Base-by-base conservation (phyloP, 2,113 vertebrate genomes). In the Notiomystis cincta region DNA sequence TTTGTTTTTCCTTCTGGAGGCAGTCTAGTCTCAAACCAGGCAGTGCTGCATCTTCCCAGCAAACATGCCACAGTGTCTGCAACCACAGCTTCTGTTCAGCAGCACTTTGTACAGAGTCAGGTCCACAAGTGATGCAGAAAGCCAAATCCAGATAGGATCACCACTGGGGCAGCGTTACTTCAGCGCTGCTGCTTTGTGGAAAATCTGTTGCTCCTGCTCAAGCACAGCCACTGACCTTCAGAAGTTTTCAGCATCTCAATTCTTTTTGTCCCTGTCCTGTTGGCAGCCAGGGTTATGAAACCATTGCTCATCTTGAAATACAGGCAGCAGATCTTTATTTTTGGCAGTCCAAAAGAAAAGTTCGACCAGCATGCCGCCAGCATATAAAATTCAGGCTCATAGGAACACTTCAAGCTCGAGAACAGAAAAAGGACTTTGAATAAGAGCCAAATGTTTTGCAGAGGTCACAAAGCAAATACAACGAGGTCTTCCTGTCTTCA, bases 391-490 rank as follows among this genome's bases (percentile, higher is more conserved):
- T 62, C 71, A 40, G 64, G 45, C 86, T 95, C 64, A 47, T 16
- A 73, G 90, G 56, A 93, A 81, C 76, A 90, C 60, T 93, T 86
- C 67, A 66, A 60, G 67, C 60, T 80, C 0, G 0, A 87, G 88
- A 95, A 91, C 76, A 86, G 62, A 88, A 81, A 58, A 73, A 45
- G 33, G 60, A 54, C 61, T 92, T 84, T 90, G 90, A 95, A 13
- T 50, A n/a, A 71, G 28, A 90, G 86, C 90, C 80, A 60, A 96
- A 67, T 35, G 79, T 77, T 90, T 88, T 65, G 54, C 50, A 92
- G 92, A 88, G 76, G 93, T 94, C 92, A 94, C 75, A 86, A 80
- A 93, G 82, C 82, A 96, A 97, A 89, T 8, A 85, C 53, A 70
- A 50, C 2, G 1, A 88, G 85, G 93, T 93, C 70, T 72, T 82